These are phyloP conservation scores for Thera obeliscata DNA, from an alignment of 2,888 invertebrate genomes.

Conservation along the genomic window DNA sequence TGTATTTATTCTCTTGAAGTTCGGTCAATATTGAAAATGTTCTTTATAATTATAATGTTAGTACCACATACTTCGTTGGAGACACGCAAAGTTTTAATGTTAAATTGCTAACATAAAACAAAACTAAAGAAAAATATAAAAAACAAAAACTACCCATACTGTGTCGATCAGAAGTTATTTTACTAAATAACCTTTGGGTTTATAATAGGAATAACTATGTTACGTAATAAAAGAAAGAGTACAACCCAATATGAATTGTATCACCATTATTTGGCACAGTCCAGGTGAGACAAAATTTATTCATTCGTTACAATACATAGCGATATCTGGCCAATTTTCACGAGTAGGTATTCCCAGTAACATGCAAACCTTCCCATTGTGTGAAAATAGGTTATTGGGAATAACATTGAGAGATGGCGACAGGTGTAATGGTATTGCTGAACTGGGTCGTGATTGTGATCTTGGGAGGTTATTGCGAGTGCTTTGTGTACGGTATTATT, in stretches of 20 bases:
- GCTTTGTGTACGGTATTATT: constrained; percentile 23
- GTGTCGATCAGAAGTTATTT: too few species aligned
- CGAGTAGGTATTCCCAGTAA: constrained; percentile 24
- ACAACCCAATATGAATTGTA: constrained; percentile 9
- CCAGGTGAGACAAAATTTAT: constrained; percentile 25
- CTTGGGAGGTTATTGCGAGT: constrained; percentile 31
- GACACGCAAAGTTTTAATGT: too few species aligned
- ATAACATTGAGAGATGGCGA: constrained; percentile 49
- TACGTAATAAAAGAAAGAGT: not conserved
- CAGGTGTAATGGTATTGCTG: constrained; percentile 46
- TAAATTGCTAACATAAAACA: too few species aligned
- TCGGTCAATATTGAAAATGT: too few species aligned
- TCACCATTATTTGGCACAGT: constrained; percentile 20
- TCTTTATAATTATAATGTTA: too few species aligned
- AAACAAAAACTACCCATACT: too few species aligned
- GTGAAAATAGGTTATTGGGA: constrained; percentile 50
- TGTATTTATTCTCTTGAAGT: too few species aligned
- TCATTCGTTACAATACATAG: constrained; percentile 32
- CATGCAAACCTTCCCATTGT: constrained; percentile 37
- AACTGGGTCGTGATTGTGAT: constrained; percentile 47
- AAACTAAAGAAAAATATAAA: too few species aligned
- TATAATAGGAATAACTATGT: not conserved
- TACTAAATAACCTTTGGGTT: too few species aligned
- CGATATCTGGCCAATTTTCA: constrained; percentile 33
- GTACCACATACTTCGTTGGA: too few species aligned